A percentile compares a stretch with the other conserved stretches of the same genome.
Evolutionary conservation across 1,140 invertebrate species (phyloP).

Genomic region (Platorchestia sp.): DNA sequence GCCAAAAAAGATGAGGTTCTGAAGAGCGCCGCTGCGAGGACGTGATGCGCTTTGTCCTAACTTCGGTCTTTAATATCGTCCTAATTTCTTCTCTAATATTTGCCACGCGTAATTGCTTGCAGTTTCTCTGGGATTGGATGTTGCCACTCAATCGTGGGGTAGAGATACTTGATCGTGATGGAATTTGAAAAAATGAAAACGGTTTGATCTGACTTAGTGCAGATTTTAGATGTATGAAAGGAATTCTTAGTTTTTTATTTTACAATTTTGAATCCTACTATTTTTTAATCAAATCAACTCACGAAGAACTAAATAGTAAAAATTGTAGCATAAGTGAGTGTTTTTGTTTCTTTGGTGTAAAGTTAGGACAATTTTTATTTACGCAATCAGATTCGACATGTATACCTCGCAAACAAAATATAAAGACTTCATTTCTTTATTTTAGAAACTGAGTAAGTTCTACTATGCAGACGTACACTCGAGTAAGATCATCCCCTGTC

Average conservation of each 20-base stretch:
- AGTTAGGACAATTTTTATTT: too few relatives aligned
- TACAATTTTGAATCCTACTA: background rate
- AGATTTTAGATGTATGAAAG: background rate
- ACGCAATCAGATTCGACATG: too few relatives aligned
- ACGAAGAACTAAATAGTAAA: too few relatives aligned
- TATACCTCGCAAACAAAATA: too few relatives aligned
- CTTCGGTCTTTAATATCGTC: background rate
- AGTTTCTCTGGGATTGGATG: background rate
- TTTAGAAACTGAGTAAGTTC: too few relatives aligned
- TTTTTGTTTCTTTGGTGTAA: too few relatives aligned
- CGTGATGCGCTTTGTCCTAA: background rate
- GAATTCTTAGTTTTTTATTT: background rate
- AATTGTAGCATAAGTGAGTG: too few relatives aligned
- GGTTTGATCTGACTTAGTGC: background rate
- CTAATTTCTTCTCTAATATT: background rate
- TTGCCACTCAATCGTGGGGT: background rate
- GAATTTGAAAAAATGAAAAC: background rate
- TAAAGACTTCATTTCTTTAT: too few relatives aligned
- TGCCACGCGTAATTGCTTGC: background rate
- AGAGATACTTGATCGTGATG: background rate
- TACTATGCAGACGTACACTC: too few relatives aligned
- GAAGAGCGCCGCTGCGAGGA: background rate
- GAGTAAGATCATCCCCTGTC: too few relatives aligned
- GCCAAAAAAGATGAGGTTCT: slow-evolving; percentile 35
- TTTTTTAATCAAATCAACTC: too few relatives aligned